Evolutionary conservation across 2,797 vertebrate species (phyloP).

Genomic region (Sebastes iracundus): DNA sequence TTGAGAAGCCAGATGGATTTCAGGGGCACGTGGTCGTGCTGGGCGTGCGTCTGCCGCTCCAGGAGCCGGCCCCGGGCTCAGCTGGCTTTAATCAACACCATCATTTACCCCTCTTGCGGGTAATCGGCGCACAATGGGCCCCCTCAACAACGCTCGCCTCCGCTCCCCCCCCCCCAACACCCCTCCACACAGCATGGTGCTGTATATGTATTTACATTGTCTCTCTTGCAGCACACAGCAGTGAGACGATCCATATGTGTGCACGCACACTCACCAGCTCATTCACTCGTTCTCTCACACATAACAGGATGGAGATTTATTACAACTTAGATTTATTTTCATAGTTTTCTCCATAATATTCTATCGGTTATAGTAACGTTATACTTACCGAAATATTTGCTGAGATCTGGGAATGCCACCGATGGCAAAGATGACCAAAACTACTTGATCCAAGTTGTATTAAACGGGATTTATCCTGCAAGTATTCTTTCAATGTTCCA

Average conservation of each 20-base stretch:
- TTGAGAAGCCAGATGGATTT: constrained; percentile 56
- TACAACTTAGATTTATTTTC: not conserved
- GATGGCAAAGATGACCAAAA: not conserved
- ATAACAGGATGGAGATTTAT: not conserved
- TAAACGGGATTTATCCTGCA: not conserved
- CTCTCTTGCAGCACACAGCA: constrained; percentile 15
- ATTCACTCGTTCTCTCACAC: not conserved
- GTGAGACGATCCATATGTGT: not conserved
- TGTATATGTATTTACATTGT: constrained; percentile 40
- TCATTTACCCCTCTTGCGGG: constrained; percentile 53
- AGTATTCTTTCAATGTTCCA: not conserved
- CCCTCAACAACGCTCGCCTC: constrained; percentile 45
- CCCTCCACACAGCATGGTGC: constrained; percentile 34
- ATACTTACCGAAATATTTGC: not conserved
- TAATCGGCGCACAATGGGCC: constrained; percentile 69
- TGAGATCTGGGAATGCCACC: not conserved
- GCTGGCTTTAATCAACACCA: constrained; percentile 79
- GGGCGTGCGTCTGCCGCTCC: constrained; percentile 25
- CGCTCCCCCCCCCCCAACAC: constrained; percentile 11
- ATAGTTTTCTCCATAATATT: not conserved
- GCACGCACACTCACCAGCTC: not conserved
- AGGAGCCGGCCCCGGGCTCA: constrained; percentile 61
- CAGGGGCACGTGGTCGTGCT: constrained; percentile 54
- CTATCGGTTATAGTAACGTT: not conserved
- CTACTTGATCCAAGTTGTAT: not conserved